Conservation (phyloP, 2,113 vertebrate genomes). For the Vulpes lagopus region DNA sequence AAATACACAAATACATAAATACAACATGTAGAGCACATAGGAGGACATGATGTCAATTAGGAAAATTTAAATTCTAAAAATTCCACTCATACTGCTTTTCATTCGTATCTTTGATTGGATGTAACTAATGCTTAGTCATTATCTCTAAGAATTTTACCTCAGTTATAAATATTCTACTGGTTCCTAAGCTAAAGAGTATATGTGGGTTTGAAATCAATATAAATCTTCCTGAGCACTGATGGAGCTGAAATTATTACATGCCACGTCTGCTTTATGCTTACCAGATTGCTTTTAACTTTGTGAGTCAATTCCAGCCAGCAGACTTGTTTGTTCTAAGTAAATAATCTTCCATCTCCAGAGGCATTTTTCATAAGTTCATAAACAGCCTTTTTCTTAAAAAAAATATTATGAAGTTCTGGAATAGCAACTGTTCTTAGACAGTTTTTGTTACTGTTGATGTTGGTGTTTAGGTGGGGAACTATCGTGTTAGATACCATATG, state of each 20-base stretch:
- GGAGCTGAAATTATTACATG: slow-evolving; percentile 61
- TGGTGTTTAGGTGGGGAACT: not conserved
- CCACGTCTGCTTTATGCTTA: slow-evolving; percentile 75
- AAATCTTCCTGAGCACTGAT: slow-evolving; percentile 72
- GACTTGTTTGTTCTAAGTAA: slow-evolving; percentile 80
- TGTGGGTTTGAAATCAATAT: slow-evolving; percentile 61
- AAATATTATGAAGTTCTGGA: not conserved
- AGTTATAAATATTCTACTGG: not conserved
- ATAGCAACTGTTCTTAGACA: slow-evolving; percentile 32
- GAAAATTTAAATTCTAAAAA: slow-evolving; percentile 29
- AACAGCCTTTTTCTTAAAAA: slow-evolving; percentile 50
- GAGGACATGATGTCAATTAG: not conserved
- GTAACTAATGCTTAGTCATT: not conserved
- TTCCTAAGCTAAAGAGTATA: not conserved
- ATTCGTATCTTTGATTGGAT: slow-evolving; percentile 25
- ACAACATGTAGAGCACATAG: not conserved
- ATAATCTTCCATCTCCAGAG: slow-evolving; percentile 65
- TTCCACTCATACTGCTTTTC: not conserved
- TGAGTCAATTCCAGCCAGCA: slow-evolving; percentile 83
- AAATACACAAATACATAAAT: not conserved
- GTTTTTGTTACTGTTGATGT: slow-evolving; percentile 15
- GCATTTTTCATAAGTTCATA: slow-evolving; percentile 49
- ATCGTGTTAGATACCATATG: not conserved
- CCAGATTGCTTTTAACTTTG: slow-evolving; percentile 80
- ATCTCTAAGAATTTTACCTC: not conserved